phyloP scores from a whole-genome alignment of 1,140 invertebrate genomes.

The Nixonia krombeini region DNA sequence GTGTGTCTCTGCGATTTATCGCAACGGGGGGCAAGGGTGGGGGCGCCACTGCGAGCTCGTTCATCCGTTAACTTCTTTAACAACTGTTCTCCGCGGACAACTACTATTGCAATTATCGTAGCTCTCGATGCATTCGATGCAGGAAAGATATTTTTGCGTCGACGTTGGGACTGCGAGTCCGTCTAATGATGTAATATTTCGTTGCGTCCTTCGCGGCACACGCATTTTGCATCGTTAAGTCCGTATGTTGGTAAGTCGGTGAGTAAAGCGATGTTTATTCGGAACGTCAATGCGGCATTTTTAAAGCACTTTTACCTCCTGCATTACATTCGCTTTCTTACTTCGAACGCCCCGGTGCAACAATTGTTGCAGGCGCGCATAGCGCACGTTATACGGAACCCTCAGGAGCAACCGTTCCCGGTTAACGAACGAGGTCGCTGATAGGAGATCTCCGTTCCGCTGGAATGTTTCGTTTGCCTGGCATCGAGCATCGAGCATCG shows the following conservation, averaged over 20 bases:
- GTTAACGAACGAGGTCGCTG: constrained; percentile 31
- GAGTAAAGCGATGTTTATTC: too few relatives aligned
- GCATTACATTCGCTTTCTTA: too few relatives aligned
- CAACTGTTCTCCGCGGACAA: constrained; percentile 5
- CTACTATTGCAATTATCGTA: constrained; percentile 23
- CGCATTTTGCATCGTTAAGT: too few relatives aligned
- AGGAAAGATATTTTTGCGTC: too few relatives aligned
- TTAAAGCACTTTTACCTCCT: too few relatives aligned
- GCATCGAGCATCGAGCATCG: constrained; percentile 20
- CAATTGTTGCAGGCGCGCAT: constrained; percentile 10
- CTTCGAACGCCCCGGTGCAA: too few relatives aligned
- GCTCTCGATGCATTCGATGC: constrained; percentile 11
- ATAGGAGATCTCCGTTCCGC: constrained; percentile 29
- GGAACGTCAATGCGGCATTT: too few relatives aligned
- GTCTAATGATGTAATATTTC: too few relatives aligned
- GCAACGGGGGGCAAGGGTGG: constrained; percentile 1
- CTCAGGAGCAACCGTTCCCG: constrained; percentile 21
- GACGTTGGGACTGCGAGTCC: too few relatives aligned
- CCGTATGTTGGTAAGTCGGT: too few relatives aligned
- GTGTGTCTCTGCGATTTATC: constrained; percentile 42
- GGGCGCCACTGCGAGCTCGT: constrained; percentile 27
- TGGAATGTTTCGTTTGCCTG: constrained; percentile 38
- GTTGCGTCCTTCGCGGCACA: too few relatives aligned
- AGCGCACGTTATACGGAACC: constrained; percentile 18
- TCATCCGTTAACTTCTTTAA: constrained; percentile 37